Evolutionary conservation across 2,888 invertebrate genomes (phyloP), one percentile per base, ranked within the genome.

Genomic region (Microdon myrmicae): DNA sequence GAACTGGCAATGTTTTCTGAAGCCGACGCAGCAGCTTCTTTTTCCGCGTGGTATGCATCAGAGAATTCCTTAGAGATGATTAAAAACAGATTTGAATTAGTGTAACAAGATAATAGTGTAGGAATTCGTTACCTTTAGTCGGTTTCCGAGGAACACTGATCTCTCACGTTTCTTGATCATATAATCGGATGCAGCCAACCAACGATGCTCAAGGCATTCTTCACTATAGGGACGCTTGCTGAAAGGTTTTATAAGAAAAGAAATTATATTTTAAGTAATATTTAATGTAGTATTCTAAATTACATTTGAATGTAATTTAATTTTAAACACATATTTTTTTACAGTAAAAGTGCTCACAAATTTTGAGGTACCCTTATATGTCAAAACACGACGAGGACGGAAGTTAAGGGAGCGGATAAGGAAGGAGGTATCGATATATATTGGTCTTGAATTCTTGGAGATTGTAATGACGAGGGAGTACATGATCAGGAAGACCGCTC

Each of bases 151-250:
- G 83, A 96, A 96, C 67, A 90, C 83, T 17, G 93, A 90, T 48
- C 92, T 83, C 78, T 96, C 95, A 20, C 96, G 84, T 79, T 94
- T 92, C 80, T 90, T 91, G 72, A 94, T 90, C 90, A 96, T 94
- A 76, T 89, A 92, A 78, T 96, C 95, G 23, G 91, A 90, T 28
- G 93, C 90, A 71, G 92, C 85, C 49, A 99, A 84, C 97, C 98
- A 98, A 78, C 96, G 88, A 80, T 97, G 96, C 76, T 96, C 96
- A 76, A 93, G 86, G 73, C 95, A 95, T 80, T 98, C 97, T 78
- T 96, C 96, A 0, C 92, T 89, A 34, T 90, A 87, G 67, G 97
- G 95, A 73, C 98, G 85, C 86, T 97, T 96, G 70, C 94, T 94
- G 74, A 44, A 83, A 81, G 67, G 35, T n/a, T n/a, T n/a, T n/a